Evolutionary conservation across 2,888 invertebrate species (phyloP).

Genomic region (Hemithea aestivaria): DNA sequence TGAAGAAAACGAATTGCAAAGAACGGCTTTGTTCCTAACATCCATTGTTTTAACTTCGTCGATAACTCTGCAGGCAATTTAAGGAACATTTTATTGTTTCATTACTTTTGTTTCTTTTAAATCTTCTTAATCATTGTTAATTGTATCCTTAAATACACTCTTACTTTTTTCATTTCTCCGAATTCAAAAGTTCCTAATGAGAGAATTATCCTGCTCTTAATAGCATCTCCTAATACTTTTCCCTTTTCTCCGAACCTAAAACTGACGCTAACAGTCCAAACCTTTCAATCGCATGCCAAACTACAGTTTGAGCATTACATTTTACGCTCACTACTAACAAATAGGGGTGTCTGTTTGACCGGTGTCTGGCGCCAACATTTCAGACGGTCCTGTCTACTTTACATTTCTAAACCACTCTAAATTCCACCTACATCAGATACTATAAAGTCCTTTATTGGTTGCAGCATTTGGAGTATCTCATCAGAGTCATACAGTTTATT

Average conservation of each 20-base stretch:
- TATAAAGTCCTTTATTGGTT: constrained; percentile 19
- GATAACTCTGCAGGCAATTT: too few species aligned
- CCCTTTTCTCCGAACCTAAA: background rate
- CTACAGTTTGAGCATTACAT: constrained; percentile 36
- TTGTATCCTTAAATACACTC: too few species aligned
- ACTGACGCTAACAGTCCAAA: constrained; percentile 10
- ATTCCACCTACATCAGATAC: constrained; percentile 16
- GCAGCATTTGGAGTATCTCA: background rate
- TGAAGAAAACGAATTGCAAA: too few species aligned
- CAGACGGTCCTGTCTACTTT: constrained; percentile 38
- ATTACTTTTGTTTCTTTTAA: too few species aligned
- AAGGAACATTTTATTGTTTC: too few species aligned
- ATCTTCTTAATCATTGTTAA: too few species aligned
- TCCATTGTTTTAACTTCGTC: too few species aligned
- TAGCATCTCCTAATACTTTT: too few species aligned
- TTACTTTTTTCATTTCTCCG: too few species aligned
- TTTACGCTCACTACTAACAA: constrained; percentile 27
- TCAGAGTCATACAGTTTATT: background rate
- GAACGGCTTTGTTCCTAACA: too few species aligned
- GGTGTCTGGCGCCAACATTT: constrained; percentile 65
- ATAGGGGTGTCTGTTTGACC: constrained; percentile 49
- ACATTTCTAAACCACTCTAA: constrained; percentile 9
- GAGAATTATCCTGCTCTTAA: too few species aligned
- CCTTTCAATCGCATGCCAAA: constrained; percentile 33
- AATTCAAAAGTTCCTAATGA: too few species aligned